These are phyloP conservation scores for Aphelocoma coerulescens DNA, from an alignment of 2,113 vertebrate genomes.

Conservation along the genomic window DNA sequence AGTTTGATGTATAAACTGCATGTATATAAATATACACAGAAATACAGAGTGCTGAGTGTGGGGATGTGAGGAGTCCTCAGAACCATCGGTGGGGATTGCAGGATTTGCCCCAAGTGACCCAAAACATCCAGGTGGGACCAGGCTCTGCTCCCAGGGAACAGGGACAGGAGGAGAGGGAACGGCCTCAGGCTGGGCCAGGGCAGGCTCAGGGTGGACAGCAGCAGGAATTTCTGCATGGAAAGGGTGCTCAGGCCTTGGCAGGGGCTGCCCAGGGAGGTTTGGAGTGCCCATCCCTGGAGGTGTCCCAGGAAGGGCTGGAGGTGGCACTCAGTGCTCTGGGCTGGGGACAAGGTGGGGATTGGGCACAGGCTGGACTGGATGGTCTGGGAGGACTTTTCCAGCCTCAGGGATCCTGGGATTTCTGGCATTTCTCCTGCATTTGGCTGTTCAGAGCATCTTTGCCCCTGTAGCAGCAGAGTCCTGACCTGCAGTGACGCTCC, in stretches of 20 bases:
- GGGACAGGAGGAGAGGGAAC: neutral
- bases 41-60: accelerated
- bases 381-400: neutral
- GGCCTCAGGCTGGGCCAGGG: neutral
- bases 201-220: neutral
- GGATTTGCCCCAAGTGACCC: neutral
- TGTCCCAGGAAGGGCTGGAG: neutral
- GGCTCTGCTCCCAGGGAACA: neutral
- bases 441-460: neutral
- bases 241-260: neutral
- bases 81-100: accelerated
- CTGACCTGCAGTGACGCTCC: neutral
- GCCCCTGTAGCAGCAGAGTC: neutral
- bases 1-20: accelerated
- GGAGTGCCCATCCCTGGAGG: neutral
- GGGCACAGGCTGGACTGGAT: accelerated
- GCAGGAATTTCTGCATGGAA: neutral
- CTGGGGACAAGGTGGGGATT: no score
- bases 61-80: neutral
- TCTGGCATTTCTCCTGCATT: neutral
- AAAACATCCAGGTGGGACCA: neutral
- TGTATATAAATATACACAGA: accelerated
- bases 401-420: neutral
- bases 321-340: neutral
- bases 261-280: neutral